Conservation (phyloP, 2,113 vertebrate species). For the Athene cunicularia region DNA sequence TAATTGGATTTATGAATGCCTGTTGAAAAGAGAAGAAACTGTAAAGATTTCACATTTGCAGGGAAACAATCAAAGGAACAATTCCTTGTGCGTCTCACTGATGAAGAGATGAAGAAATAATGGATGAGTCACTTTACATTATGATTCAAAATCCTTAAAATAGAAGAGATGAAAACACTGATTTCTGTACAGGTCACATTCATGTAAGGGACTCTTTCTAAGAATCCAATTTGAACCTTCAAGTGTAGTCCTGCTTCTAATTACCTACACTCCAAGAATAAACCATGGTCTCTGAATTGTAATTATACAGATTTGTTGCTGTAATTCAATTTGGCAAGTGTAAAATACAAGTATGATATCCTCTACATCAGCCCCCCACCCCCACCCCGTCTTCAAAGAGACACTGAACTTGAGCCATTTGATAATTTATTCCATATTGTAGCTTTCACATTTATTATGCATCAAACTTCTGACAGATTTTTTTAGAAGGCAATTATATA, state of each 20-base stretch:
- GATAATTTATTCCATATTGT: constrained; percentile 37
- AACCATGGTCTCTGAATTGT: constrained; percentile 15
- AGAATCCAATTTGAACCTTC: constrained; percentile 25
- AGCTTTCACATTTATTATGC: constrained; percentile 21
- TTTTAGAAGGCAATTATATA: not conserved
- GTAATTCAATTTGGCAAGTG: constrained; percentile 56
- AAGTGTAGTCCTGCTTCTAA: constrained; percentile 2
- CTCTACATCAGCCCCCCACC: not conserved
- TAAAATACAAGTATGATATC: constrained; percentile 47
- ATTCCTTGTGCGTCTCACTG: not conserved
- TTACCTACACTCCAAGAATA: not conserved
- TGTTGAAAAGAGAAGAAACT: not conserved
- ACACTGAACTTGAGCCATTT: constrained; percentile 27
- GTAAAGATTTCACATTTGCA: not conserved
- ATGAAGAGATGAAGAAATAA: constrained; percentile 53
- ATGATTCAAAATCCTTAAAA: constrained; percentile 55
- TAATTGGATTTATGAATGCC: constrained; percentile 44
- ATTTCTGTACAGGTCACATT: not conserved
- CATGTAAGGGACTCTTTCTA: not conserved
- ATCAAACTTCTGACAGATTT: not conserved
- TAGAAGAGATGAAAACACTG: constrained; percentile 17
- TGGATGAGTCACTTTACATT: constrained; percentile 47
- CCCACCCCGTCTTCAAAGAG: not conserved
- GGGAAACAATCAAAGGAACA: constrained; percentile 45
- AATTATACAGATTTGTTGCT: constrained; percentile 37